A percentile compares a stretch with the other conserved stretches of the same genome.
Conservation (phyloP, 1,140 invertebrate genomes). For the Drosophila bifasciata region DNA sequence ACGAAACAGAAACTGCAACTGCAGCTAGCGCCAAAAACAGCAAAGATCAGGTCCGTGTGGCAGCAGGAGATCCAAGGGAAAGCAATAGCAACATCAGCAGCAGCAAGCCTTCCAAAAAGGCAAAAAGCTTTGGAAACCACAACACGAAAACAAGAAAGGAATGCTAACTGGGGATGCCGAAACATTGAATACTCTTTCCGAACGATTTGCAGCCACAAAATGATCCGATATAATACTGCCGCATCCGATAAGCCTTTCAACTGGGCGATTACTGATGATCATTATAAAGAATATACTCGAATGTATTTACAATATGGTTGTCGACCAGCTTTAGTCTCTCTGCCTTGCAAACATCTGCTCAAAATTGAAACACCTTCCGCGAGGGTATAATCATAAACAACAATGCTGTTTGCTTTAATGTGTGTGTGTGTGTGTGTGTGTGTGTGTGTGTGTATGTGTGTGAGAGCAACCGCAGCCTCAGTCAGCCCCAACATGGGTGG, state of each 20-base stretch:
- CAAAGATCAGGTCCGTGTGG: constrained; percentile 22
- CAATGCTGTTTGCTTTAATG: constrained; percentile 3
- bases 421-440: constrained; percentile 22
- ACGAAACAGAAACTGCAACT: constrained; percentile 53
- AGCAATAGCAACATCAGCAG: constrained; percentile 9
- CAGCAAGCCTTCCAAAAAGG: constrained; percentile 36
- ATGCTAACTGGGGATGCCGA: too few species aligned
- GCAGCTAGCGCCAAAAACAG: constrained; percentile 59
- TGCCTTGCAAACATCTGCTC: too few species aligned
- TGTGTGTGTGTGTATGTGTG: constrained; percentile 8
- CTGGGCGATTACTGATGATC: too few species aligned
- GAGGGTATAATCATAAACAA: constrained; percentile 26
- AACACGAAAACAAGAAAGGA: constrained; percentile 21
- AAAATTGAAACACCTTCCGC: too few species aligned
- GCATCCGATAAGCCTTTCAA: too few species aligned
- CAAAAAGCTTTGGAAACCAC: constrained; percentile 36
- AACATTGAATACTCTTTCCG: too few species aligned
- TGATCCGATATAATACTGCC: too few species aligned
- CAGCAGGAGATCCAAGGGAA: constrained; percentile 45
- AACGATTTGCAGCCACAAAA: too few species aligned
- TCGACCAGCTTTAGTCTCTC: too few species aligned
- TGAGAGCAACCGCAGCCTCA: constrained; percentile 1
- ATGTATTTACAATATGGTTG: too few species aligned
- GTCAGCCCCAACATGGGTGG: constrained; percentile 47
- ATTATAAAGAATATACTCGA: too few species aligned